phyloP scores from a whole-genome alignment of 2,113 vertebrate species.

The Entomyzon cyanotis region DNA sequence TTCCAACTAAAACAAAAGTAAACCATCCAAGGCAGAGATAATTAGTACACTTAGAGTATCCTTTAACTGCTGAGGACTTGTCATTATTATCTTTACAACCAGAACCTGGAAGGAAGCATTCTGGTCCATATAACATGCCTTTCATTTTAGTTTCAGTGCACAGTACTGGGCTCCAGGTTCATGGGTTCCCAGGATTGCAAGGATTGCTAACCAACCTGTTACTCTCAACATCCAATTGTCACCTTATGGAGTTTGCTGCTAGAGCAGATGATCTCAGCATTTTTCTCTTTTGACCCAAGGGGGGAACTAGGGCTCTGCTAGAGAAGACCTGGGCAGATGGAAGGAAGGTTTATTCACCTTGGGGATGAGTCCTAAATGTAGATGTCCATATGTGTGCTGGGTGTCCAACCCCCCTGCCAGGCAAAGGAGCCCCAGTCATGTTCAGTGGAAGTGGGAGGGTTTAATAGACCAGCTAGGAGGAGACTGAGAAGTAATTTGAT shows the following conservation, averaged over 20 bases:
- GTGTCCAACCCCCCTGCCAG: not conserved
- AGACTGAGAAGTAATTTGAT: not conserved
- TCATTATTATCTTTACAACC: not conserved
- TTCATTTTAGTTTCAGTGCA: not conserved
- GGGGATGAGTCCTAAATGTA: not conserved
- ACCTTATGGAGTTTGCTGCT: not conserved
- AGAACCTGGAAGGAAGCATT: not conserved
- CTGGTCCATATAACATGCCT: not conserved
- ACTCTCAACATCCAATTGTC: not conserved
- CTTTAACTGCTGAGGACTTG: not conserved
- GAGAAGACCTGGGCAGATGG: not conserved
- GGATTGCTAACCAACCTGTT: not conserved
- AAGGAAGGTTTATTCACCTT: not conserved
- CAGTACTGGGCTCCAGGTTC: not conserved
- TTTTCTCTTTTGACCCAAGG: not conserved
- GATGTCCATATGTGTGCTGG: accelerated
- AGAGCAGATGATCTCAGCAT: not conserved
- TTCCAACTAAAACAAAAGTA: not conserved
- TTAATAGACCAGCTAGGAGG: not conserved
- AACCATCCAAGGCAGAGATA: not conserved
- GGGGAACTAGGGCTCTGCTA: not conserved
- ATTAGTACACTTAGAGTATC: not conserved
- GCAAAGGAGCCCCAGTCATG: not conserved
- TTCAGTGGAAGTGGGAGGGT: not conserved
- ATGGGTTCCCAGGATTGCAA: accelerated